Evolutionary conservation across 2,113 vertebrate genomes (phyloP).

Genomic region (Vicugna pacos): DNA sequence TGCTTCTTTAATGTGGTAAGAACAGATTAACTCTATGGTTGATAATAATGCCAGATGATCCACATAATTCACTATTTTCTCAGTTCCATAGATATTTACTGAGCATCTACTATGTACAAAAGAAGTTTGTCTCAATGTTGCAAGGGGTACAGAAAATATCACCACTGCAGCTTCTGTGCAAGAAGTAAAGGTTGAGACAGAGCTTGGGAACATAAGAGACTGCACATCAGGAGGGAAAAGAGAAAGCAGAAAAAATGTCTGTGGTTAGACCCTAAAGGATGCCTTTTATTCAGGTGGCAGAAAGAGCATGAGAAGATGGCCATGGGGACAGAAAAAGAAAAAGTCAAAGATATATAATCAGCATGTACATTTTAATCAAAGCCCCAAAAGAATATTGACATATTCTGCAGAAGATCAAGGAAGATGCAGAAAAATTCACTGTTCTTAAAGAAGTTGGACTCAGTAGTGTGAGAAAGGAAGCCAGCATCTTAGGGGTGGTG

Average conservation of each 20-base stretch:
- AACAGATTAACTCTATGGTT: neutral
- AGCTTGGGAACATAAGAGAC: neutral
- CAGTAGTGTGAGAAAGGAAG: neutral
- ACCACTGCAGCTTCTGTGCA: neutral
- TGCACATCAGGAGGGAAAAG: neutral
- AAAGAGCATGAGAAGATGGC: neutral
- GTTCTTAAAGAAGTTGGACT: neutral
- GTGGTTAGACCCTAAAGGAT: neutral
- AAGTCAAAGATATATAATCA: neutral
- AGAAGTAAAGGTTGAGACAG: neutral
- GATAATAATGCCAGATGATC: neutral
- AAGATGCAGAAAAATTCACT: neutral
- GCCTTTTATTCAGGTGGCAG: neutral
- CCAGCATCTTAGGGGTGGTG: neutral
- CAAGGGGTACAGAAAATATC: neutral
- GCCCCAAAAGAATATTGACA: neutral
- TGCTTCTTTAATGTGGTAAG: neutral
- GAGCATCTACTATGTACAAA: neutral
- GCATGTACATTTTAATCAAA: neutral
- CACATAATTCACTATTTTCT: neutral
- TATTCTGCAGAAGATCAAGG: neutral
- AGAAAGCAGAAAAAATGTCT: neutral
- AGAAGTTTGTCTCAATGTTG: neutral
- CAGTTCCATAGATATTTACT: neutral
- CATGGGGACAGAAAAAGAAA: neutral